These are phyloP conservation scores for Triplophysa bombifrons DNA, from an alignment of 2,797 vertebrate genomes.

Conservation along the genomic window DNA sequence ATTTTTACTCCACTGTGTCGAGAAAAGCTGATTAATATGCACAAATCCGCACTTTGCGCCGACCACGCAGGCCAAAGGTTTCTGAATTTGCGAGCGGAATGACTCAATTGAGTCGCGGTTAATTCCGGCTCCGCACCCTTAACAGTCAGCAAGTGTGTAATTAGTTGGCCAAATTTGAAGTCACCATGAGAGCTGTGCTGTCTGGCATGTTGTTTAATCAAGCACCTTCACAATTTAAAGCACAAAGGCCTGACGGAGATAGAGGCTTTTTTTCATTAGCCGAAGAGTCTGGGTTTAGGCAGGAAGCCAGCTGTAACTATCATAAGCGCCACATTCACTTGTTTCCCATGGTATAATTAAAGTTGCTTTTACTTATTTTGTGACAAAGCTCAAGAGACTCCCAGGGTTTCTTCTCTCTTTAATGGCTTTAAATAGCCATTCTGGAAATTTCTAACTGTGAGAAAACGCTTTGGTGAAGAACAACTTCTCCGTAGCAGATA, in stretches of 20 bases:
- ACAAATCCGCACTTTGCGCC: slow-evolving; percentile 16
- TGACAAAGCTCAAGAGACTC: slow-evolving; percentile 42
- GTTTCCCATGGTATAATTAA: slow-evolving; percentile 57
- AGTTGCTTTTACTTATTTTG: slow-evolving; percentile 46
- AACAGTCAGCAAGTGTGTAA: slow-evolving; percentile 71
- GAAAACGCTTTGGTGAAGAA: background rate
- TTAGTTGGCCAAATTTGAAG: slow-evolving; percentile 65
- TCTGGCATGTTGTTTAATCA: slow-evolving; percentile 72
- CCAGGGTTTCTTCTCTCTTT: slow-evolving; percentile 9
- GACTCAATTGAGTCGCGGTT: slow-evolving; percentile 66
- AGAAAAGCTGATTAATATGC: slow-evolving; percentile 22
- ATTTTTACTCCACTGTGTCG: slow-evolving; percentile 9
- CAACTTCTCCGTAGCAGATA: background rate
- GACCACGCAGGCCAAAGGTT: slow-evolving; percentile 48
- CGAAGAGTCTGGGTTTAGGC: slow-evolving; percentile 47
- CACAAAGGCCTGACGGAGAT: slow-evolving; percentile 63
- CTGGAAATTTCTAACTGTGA: background rate
- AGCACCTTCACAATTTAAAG: slow-evolving; percentile 67
- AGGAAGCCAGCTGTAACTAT: slow-evolving; percentile 59
- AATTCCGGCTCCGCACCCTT: slow-evolving; percentile 72
- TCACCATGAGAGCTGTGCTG: slow-evolving; percentile 64
- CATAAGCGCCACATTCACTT: slow-evolving; percentile 61
- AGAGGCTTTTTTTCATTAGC: slow-evolving; percentile 56
- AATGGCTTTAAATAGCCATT: slow-evolving; percentile 14
- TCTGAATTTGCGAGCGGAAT: slow-evolving; percentile 64